Evolutionary conservation across 64 coral and sea anemone species (phyloP).

Genomic region (Porites australiensis): DNA sequence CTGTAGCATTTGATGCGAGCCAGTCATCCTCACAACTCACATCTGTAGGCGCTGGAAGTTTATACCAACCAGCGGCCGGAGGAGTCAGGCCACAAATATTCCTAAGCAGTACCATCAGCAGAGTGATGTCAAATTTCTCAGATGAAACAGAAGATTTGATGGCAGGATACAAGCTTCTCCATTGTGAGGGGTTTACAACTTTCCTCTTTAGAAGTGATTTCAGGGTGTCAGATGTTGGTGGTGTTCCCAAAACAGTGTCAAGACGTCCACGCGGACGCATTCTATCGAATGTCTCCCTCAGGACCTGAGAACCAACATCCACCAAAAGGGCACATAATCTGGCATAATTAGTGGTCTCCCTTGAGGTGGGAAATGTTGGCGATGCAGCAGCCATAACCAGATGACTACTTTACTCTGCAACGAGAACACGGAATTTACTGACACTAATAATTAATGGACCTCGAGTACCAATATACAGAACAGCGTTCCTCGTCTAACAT

Average conservation of each 20-base stretch:
- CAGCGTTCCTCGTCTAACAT: too few relatives aligned
- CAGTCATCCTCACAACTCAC: neutral
- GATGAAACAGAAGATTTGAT: too few relatives aligned
- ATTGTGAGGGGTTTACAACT: neutral
- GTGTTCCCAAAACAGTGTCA: neutral
- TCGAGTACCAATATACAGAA: too few relatives aligned
- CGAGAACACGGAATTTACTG: too few relatives aligned
- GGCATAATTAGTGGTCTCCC: neutral
- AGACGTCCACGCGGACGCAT: neutral
- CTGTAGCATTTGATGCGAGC: conserved; percentile 1
- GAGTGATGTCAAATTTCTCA: too few relatives aligned
- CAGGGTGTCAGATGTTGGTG: neutral
- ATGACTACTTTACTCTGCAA: too few relatives aligned
- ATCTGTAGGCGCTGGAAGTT: neutral
- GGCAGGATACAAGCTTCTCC: too few relatives aligned
- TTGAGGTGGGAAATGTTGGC: conserved; percentile 7
- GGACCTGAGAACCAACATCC: conserved; percentile 15
- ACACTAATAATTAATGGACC: too few relatives aligned
- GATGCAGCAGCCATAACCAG: neutral
- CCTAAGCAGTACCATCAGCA: too few relatives aligned
- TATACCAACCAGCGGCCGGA: neutral
- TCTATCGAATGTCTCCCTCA: too few relatives aligned
- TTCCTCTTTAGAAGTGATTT: neutral
- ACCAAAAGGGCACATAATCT: conserved; percentile 3
- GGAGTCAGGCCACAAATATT: too few relatives aligned